Evolutionary conservation across 2,888 invertebrate species (phyloP).

Genomic region (Unio delphinus): DNA sequence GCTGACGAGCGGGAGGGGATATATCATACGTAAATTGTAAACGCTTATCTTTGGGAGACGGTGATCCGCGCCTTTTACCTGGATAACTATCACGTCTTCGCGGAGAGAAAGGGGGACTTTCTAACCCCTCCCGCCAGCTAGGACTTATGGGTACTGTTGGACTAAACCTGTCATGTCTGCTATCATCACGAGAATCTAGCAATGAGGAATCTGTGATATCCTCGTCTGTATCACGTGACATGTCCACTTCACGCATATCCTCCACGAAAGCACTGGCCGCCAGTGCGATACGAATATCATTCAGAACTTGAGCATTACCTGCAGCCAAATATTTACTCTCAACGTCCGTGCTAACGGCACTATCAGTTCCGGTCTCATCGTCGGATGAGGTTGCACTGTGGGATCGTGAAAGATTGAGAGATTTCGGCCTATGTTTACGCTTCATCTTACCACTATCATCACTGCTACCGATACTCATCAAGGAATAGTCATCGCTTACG

Average conservation of each 20-base stretch:
- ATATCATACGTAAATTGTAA: conserved; percentile 63
- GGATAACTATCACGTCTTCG: conserved; percentile 63
- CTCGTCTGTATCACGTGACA: conserved; percentile 40
- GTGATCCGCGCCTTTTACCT: conserved; percentile 55
- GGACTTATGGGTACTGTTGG: conserved; percentile 68
- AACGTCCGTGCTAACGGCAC: conserved; percentile 46
- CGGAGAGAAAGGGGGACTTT: conserved; percentile 65
- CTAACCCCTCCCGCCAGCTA: conserved; percentile 65
- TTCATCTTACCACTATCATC: conserved; percentile 46
- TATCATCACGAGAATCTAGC: conserved; percentile 24
- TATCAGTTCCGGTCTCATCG: conserved; percentile 48
- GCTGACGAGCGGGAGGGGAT: conserved; percentile 57
- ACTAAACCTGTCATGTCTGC: conserved; percentile 34
- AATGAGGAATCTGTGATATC: conserved; percentile 34
- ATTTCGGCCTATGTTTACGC: conserved; percentile 59
- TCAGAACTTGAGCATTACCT: conserved; percentile 30
- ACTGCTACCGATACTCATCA: conserved; percentile 53
- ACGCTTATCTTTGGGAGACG: conserved; percentile 63
- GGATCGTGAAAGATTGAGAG: conserved; percentile 60
- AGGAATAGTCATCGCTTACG: conserved; percentile 55
- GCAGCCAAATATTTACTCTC: conserved; percentile 35
- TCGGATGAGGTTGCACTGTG: conserved; percentile 64
- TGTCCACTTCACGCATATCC: conserved; percentile 46
- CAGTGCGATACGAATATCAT: conserved; percentile 41
- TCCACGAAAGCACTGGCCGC: conserved; percentile 51